phyloP scores from a whole-genome alignment of 2,113 vertebrate species.

The Platysteira castanea region DNA sequence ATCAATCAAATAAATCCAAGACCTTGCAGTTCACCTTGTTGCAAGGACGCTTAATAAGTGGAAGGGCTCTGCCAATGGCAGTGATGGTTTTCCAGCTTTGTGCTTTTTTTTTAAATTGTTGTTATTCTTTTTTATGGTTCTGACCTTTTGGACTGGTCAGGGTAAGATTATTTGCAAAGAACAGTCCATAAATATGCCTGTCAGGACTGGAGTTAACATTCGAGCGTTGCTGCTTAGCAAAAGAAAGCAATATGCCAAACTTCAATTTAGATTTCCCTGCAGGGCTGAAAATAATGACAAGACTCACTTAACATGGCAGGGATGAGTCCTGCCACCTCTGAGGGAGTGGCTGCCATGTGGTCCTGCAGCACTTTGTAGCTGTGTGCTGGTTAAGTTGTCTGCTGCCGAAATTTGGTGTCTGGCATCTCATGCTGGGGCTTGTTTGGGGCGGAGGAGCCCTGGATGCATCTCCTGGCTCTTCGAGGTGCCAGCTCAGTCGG shows the following conservation, averaged over 20 bases:
- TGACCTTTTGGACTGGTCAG: conserved; percentile 26
- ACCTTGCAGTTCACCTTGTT: conserved; percentile 8
- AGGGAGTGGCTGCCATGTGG: not conserved
- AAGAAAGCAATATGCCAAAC: not conserved
- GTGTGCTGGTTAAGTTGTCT: not conserved
- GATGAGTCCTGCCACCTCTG: not conserved
- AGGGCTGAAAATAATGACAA: conserved; percentile 20
- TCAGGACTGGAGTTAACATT: not conserved
- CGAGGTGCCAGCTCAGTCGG: not conserved
- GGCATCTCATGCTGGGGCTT: not conserved
- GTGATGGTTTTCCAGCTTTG: not conserved
- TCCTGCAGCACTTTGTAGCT: not conserved
- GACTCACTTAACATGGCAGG: not conserved
- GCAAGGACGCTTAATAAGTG: not conserved
- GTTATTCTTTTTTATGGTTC: not conserved
- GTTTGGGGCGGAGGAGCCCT: not conserved
- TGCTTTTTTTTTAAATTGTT: not conserved
- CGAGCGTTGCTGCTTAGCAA: not conserved
- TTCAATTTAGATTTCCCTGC: not conserved
- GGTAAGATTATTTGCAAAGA: conserved; percentile 41
- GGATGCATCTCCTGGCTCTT: not conserved
- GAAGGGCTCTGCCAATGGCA: not conserved
- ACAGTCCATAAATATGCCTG: not conserved
- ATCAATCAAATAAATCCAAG: conserved; percentile 36
- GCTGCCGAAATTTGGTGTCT: not conserved